These are phyloP conservation scores for Dryobates pubescens DNA, from an alignment of 2,797 vertebrate genomes.

Conservation along the genomic window DNA sequence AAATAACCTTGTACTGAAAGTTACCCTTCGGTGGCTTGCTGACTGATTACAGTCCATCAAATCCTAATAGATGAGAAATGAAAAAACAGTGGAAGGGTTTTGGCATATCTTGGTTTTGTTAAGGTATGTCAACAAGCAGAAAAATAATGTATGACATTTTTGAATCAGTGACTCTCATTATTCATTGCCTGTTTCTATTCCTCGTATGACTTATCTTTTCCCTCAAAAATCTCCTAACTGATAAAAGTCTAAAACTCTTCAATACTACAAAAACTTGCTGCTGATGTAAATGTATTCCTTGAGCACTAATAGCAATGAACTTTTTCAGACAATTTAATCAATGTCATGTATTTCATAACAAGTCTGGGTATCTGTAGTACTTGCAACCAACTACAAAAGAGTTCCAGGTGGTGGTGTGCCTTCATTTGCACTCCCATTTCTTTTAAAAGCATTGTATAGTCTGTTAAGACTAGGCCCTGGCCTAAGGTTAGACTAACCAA, in stretches of 20 bases:
- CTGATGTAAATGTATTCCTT: neutral
- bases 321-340: neutral
- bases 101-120: neutral
- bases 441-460: neutral
- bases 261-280: neutral
- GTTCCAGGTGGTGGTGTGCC: neutral
- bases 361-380: neutral
- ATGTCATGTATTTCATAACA: neutral
- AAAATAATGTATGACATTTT: neutral
- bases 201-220: neutral
- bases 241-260: neutral
- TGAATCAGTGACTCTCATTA: neutral
- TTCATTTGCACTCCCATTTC: neutral
- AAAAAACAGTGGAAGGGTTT: neutral
- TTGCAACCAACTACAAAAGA: neutral
- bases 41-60: neutral
- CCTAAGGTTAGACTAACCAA: neutral
- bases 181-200: neutral
- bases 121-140: neutral
- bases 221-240: neutral
- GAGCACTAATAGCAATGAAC: neutral
- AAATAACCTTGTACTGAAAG: neutral
- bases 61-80: neutral
- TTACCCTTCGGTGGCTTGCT: neutral
- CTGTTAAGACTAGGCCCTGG: neutral